Percentiles rank a stretch among this genome's conserved stretches.
phyloP scores from a whole-genome alignment of 1,140 invertebrate genomes.

The Leptopilina clavipes region DNA sequence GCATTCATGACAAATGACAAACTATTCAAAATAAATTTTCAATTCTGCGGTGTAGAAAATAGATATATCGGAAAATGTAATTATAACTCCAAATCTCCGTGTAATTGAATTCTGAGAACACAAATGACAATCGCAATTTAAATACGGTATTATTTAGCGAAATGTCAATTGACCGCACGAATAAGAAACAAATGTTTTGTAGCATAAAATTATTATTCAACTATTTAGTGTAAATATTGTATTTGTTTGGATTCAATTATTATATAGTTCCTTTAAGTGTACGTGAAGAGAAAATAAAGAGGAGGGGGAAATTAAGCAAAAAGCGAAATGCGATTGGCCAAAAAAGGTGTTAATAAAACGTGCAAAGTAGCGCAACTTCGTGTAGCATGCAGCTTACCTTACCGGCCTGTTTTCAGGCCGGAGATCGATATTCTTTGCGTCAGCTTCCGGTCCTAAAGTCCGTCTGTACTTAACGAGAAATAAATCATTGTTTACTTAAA shows the following conservation, averaged over 20 bases:
- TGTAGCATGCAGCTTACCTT: slow-evolving; percentile 67
- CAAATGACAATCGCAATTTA: no score
- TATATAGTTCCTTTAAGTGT: no score
- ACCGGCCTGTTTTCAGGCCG: slow-evolving; percentile 63
- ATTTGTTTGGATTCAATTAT: neutral
- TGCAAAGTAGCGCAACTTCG: slow-evolving; percentile 58
- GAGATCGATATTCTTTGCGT: slow-evolving; percentile 66
- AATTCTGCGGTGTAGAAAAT: no score
- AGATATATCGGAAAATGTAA: no score
- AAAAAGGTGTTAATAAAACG: slow-evolving; percentile 45
- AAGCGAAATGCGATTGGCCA: slow-evolving; percentile 37
- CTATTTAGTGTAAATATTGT: neutral
- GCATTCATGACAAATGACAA: no score
- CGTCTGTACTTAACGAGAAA: slow-evolving; percentile 60
- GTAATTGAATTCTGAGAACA: no score
- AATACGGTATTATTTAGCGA: no score
- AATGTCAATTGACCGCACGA: no score
- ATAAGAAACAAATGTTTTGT: no score
- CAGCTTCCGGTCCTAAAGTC: slow-evolving; percentile 63
- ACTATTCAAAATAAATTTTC: no score
- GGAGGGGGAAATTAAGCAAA: slow-evolving; percentile 47
- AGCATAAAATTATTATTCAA: no score
- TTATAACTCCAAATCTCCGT: no score
- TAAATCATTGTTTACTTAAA: slow-evolving; percentile 39
- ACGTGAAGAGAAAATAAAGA: slow-evolving; percentile 32